Evolutionary conservation across 2,888 invertebrate species (phyloP).

Genomic region (Pyrrhopygopsis socrates): DNA sequence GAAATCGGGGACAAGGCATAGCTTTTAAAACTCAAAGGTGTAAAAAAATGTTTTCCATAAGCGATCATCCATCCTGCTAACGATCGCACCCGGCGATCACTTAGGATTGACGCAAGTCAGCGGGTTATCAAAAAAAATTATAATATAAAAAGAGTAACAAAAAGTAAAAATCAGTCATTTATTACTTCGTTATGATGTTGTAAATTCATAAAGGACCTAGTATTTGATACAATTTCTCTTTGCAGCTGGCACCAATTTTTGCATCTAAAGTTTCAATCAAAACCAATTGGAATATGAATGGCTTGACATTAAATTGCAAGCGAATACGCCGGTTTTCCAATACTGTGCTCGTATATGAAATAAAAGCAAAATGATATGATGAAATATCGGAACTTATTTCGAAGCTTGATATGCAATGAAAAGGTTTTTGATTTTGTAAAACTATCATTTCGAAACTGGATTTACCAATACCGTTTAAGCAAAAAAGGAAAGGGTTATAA

Average conservation of each 20-base stretch:
- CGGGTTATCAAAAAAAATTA: too few relatives aligned
- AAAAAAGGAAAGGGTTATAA: too few relatives aligned
- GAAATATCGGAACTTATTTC: background rate
- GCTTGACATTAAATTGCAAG: conserved; percentile 37
- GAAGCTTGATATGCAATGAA: background rate
- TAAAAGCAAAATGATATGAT: conserved; percentile 11
- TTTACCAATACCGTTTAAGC: background rate
- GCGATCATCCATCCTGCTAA: too few relatives aligned
- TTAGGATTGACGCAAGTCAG: too few relatives aligned
- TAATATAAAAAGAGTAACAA: too few relatives aligned
- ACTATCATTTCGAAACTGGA: background rate
- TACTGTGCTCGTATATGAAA: background rate
- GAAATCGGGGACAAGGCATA: too few relatives aligned
- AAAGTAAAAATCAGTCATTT: too few relatives aligned
- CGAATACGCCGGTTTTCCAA: conserved; percentile 12
- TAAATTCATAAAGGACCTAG: background rate
- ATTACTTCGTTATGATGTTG: too few relatives aligned
- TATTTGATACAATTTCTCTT: background rate
- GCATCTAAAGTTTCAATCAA: conserved; percentile 30
- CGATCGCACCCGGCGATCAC: too few relatives aligned
- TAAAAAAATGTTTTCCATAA: too few relatives aligned
- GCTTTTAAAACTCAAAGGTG: too few relatives aligned
- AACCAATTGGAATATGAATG: conserved; percentile 34
- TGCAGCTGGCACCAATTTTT: conserved; percentile 12
- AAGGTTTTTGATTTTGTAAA: background rate